A percentile compares a stretch with the other conserved stretches of the same genome.
These are phyloP conservation scores for Margarornis squamiger DNA, from an alignment of 2,797 vertebrate species.

Conservation along the genomic window DNA sequence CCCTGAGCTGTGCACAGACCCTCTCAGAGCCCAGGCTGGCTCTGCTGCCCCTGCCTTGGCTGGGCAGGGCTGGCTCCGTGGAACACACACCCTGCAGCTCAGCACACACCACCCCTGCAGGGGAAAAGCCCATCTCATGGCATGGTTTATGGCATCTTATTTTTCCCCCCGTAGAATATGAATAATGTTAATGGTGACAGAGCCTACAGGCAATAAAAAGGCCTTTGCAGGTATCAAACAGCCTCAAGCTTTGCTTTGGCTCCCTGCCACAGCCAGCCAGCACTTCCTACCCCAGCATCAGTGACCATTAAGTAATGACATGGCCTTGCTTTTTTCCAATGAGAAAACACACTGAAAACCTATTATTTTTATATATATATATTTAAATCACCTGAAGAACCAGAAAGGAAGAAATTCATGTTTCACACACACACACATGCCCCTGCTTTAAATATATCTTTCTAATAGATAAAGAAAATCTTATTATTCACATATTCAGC, in stretches of 20 bases:
- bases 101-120: background rate
- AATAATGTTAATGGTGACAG: constrained; percentile 40
- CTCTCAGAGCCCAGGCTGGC: background rate
- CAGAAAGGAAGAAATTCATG: background rate
- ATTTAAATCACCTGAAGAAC: background rate
- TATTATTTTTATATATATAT: background rate
- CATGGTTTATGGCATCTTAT: background rate
- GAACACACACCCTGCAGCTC: background rate
- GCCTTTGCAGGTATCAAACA: constrained; percentile 47
- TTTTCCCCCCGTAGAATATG: background rate
- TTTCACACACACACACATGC: background rate
- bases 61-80: fast-evolving
- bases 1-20: fast-evolving
- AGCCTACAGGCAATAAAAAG: constrained; percentile 36
- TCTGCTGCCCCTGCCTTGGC: fast-evolving
- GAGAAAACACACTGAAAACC: background rate
- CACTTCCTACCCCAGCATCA: background rate
- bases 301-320: background rate
- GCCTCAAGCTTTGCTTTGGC: constrained; percentile 47
- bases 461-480: background rate
- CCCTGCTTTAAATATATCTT: background rate
- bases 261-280: background rate
- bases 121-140: background rate
- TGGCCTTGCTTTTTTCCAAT: background rate
- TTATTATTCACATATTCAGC: background rate